Conservation (phyloP, 2,113 vertebrate species). For the Cynopterus brachyotis region DNA sequence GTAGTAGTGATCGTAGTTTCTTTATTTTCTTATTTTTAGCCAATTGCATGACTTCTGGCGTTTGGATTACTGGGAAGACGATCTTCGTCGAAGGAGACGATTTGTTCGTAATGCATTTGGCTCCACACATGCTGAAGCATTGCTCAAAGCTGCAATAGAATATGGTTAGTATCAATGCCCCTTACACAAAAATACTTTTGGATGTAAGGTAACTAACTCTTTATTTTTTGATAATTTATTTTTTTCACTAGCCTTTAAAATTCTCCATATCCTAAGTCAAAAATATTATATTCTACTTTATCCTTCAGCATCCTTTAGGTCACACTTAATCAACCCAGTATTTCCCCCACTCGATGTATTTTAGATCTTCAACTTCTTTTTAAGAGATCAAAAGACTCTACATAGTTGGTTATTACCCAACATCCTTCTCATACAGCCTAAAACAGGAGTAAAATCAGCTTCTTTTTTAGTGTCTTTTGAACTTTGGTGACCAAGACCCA, state of each 20-base stretch:
- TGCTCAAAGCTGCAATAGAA: conserved; percentile 92
- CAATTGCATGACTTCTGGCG: conserved; percentile 98
- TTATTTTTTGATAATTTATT: not conserved
- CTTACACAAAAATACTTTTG: not conserved
- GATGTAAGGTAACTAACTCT: no score
- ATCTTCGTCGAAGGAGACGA: conserved; percentile 94
- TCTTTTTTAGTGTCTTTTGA: not conserved
- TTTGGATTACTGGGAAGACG: conserved; percentile 99
- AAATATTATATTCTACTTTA: not conserved
- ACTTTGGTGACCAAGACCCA: not conserved
- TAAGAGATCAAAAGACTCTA: not conserved
- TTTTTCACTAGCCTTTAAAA: not conserved
- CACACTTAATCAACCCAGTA: not conserved
- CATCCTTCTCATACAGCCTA: not conserved
- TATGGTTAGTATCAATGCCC: conserved; percentile 89
- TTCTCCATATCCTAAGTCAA: not conserved
- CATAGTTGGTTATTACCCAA: not conserved
- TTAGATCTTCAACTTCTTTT: not conserved
- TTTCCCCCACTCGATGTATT: not conserved
- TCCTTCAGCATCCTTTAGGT: not conserved
- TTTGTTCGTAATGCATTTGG: conserved; percentile 97
- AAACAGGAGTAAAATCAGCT: not conserved
- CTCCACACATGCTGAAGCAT: conserved; percentile 93
- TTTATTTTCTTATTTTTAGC: conserved; percentile 82
- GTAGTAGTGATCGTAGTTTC: not conserved